Conservation (phyloP, 2,797 vertebrate species). For the Eutrigla gurnardus region DNA sequence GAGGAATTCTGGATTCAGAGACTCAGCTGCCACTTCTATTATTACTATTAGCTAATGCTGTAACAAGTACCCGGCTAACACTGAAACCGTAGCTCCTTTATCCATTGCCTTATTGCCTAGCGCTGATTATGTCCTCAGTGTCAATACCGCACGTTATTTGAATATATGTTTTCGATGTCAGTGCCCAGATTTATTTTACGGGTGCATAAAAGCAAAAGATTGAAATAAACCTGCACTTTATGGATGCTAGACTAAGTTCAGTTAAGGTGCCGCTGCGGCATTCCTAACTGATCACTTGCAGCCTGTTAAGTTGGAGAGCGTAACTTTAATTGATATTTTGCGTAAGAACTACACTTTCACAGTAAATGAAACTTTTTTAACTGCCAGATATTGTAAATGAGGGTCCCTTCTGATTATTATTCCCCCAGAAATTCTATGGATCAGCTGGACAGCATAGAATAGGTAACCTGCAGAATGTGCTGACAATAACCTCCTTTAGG, state of each 20-base stretch:
- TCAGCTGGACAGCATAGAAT: background rate
- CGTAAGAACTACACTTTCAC: background rate
- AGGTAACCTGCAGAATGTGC: constrained; percentile 3
- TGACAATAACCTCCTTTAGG: constrained; percentile 38
- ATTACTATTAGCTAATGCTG: constrained; percentile 84
- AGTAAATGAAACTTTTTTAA: background rate
- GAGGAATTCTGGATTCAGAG: constrained; percentile 81
- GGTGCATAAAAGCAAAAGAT: background rate
- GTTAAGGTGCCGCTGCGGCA: background rate
- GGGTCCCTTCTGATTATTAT: constrained; percentile 4
- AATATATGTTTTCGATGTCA: background rate
- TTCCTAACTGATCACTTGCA: background rate
- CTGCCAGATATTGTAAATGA: background rate
- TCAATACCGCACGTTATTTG: constrained; percentile 41
- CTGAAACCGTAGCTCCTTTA: constrained; percentile 60
- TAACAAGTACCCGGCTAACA: constrained; percentile 76
- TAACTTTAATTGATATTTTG: background rate
- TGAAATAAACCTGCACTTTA: background rate
- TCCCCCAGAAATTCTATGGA: background rate
- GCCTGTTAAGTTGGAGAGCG: background rate
- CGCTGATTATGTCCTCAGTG: constrained; percentile 72
- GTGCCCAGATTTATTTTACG: background rate
- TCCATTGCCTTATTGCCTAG: constrained; percentile 58
- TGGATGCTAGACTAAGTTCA: background rate
- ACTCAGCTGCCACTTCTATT: constrained; percentile 85